Conservation (phyloP, 2,797 vertebrate genomes). For the Notoglanidium macrostoma region DNA sequence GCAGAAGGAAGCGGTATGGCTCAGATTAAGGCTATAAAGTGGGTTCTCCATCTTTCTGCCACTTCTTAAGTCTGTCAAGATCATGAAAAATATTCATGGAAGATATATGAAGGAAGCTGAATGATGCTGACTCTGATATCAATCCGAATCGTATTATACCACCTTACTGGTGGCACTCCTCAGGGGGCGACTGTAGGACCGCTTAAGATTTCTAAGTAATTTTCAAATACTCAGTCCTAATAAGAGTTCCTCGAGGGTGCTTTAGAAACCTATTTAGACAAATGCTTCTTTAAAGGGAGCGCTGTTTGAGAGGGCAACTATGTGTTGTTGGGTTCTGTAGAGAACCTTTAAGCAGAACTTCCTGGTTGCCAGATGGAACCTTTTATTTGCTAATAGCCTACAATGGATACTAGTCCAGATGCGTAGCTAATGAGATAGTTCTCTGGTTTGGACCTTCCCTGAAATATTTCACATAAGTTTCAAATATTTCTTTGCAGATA, state of each 20-base stretch:
- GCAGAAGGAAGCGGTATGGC: constrained; percentile 55
- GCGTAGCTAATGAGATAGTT: background rate
- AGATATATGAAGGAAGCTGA: background rate
- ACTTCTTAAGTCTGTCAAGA: background rate
- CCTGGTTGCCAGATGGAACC: background rate
- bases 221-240: background rate
- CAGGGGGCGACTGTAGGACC: background rate
- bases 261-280: background rate
- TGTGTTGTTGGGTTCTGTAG: background rate
- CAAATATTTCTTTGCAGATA: background rate
- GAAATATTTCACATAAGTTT: background rate
- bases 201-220: background rate
- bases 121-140: background rate
- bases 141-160: background rate
- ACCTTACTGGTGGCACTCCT: background rate
- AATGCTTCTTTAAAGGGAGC: background rate
- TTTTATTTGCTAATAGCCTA: background rate
- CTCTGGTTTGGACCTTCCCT: background rate
- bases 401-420: background rate
- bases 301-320: background rate
- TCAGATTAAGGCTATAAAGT: constrained; percentile 55
- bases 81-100: background rate
- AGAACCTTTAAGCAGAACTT: background rate
- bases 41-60: constrained; percentile 32
- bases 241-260: background rate